phyloP scores from a whole-genome alignment of 2,797 vertebrate genomes.

The Paedocypris micromegethes region DNA sequence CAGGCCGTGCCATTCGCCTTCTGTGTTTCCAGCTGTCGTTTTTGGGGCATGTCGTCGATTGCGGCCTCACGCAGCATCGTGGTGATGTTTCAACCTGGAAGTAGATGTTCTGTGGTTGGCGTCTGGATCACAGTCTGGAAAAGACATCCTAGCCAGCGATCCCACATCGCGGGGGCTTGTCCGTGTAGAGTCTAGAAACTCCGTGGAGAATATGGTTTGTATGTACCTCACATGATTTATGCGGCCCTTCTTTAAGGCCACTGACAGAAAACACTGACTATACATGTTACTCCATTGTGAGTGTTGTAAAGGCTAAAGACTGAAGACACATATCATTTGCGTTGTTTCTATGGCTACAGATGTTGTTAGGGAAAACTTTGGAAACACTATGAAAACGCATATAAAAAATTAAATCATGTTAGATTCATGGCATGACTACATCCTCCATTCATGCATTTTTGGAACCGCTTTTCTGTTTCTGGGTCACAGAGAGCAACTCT shows the following conservation, averaged over 20 bases:
- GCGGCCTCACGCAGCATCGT: conserved; percentile 26
- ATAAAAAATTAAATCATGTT: too few species aligned
- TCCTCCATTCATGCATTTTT: too few species aligned
- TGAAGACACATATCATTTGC: not conserved
- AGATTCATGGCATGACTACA: too few species aligned
- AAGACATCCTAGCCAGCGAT: conserved; percentile 40
- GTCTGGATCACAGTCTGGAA: conserved; percentile 42
- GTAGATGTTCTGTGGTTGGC: conserved; percentile 16
- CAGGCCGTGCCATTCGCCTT: conserved; percentile 6
- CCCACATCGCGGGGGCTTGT: conserved; percentile 41
- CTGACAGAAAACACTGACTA: conserved; percentile 16
- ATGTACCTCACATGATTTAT: conserved; percentile 44
- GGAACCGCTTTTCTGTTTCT: too few species aligned
- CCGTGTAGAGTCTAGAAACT: conserved; percentile 35
- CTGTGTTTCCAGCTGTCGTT: conserved; percentile 29
- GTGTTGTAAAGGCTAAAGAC: not conserved
- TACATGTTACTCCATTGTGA: not conserved
- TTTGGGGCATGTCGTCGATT: conserved; percentile 31
- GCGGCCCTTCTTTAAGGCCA: conserved; percentile 16
- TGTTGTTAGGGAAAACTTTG: too few species aligned
- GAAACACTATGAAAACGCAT: too few species aligned
- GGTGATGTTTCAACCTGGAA: conserved; percentile 42
- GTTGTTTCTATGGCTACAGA: too few species aligned
- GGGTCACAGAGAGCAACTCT: too few species aligned
- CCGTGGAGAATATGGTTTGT: conserved; percentile 32